Evolutionary conservation across 2,797 vertebrate species (phyloP).

Genomic region (Gymnopithys bicolor): DNA sequence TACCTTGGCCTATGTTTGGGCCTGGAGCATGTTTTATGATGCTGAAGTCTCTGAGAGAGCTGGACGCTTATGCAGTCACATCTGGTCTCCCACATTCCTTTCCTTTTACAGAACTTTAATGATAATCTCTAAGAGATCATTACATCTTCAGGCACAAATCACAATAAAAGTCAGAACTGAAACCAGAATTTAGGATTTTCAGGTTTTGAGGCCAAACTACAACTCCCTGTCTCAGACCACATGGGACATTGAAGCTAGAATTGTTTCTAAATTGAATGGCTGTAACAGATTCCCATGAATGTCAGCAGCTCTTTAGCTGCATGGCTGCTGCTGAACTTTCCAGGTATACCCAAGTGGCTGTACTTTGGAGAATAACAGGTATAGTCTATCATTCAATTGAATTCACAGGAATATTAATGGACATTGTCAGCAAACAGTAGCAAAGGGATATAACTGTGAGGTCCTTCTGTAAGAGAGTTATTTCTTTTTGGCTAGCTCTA

Average conservation of each 20-base stretch:
- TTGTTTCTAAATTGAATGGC: conserved; percentile 45
- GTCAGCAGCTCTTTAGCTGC: conserved; percentile 66
- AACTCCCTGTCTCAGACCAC: background rate
- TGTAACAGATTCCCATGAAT: conserved; percentile 54
- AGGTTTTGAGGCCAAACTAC: background rate
- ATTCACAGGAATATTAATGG: conserved; percentile 51
- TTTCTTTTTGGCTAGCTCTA: conserved; percentile 1
- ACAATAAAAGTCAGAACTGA: background rate
- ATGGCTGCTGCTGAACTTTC: conserved; percentile 58
- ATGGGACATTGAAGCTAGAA: background rate
- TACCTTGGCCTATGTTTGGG: background rate
- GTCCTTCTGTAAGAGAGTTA: conserved; percentile 7
- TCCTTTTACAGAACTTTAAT: background rate
- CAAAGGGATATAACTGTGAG: conserved; percentile 33
- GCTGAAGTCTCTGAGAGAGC: background rate
- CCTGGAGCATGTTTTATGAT: background rate
- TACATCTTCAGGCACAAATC: conserved; percentile 1
- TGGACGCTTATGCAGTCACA: background rate
- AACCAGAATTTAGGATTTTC: conserved; percentile 25
- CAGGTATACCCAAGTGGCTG: conserved; percentile 35
- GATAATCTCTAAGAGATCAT: background rate
- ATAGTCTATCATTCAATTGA: conserved; percentile 37
- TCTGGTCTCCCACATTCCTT: background rate
- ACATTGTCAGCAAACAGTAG: conserved; percentile 52
- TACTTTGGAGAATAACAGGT: conserved; percentile 29